These are phyloP conservation scores for Parambassis ranga DNA, from an alignment of 2,797 vertebrate genomes.

Conservation along the genomic window DNA sequence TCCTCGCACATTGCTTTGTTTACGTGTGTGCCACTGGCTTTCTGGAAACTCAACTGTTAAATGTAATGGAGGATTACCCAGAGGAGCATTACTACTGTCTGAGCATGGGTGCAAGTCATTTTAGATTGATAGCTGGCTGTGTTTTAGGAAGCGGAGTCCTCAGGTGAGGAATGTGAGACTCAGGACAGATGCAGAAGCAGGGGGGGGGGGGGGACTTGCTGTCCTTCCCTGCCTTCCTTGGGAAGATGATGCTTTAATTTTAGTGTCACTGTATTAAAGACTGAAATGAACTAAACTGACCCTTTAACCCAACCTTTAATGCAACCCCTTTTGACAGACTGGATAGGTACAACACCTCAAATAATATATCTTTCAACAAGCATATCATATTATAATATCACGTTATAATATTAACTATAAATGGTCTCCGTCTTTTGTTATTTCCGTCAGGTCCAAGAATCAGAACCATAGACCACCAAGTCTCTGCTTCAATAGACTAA, in stretches of 20 bases:
- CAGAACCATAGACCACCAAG: not conserved
- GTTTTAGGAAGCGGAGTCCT: not conserved
- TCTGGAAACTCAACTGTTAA: no score
- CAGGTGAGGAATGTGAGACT: not conserved
- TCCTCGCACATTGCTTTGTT: not conserved
- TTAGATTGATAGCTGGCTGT: not conserved
- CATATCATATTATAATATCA: no score
- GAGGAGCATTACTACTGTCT: not conserved
- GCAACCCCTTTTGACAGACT: no score
- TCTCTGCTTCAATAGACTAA: not conserved
- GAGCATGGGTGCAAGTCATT: not conserved
- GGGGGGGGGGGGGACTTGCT: no score
- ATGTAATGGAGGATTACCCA: not conserved
- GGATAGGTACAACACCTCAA: no score
- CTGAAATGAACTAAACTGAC: no score
- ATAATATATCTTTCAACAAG: no score
- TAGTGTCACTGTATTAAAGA: no score
- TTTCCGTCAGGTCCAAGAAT: not conserved
- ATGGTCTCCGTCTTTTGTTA: not conserved
- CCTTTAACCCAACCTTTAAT: no score
- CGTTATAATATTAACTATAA: no score
- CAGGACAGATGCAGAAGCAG: not conserved
- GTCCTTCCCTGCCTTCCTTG: no score
- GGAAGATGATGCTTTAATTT: no score
- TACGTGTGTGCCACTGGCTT: not conserved